These are phyloP conservation scores for Australoheros facetus DNA, from an alignment of 2,797 vertebrate genomes.

Conservation along the genomic window DNA sequence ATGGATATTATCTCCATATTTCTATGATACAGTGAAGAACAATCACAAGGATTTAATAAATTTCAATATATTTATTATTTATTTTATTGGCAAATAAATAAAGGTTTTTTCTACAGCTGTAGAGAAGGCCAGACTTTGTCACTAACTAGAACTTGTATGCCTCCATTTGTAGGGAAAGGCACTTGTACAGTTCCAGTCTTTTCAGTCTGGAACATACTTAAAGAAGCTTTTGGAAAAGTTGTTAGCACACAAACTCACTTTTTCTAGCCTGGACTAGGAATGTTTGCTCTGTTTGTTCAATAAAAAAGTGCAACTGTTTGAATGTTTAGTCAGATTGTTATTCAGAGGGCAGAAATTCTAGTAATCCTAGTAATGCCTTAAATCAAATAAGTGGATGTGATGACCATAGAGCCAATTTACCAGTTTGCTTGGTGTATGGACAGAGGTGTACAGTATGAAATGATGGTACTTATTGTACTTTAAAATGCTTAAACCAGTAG, in stretches of 20 bases:
- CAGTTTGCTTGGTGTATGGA: neutral
- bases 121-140: neutral
- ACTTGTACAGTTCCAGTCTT: no score
- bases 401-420: neutral
- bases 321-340: no score
- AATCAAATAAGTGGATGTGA: neutral
- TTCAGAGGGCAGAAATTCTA: neutral
- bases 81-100: neutral
- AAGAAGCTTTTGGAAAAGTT: neutral
- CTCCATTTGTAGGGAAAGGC: neutral
- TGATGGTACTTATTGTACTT: neutral
- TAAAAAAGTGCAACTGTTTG: neutral
- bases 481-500: no score
- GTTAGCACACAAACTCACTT: neutral
- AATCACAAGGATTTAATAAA: neutral
- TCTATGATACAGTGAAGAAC: neutral
- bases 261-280: rapidly evolving
- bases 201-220: neutral
- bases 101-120: neutral
- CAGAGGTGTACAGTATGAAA: neutral
- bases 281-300: neutral
- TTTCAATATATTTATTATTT: neutral
- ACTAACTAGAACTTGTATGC: neutral
- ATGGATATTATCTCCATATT: neutral
- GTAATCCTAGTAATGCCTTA: neutral